phyloP scores from a whole-genome alignment of 92 coral and sea anemone species.

The Parazoanthus darwini region DNA sequence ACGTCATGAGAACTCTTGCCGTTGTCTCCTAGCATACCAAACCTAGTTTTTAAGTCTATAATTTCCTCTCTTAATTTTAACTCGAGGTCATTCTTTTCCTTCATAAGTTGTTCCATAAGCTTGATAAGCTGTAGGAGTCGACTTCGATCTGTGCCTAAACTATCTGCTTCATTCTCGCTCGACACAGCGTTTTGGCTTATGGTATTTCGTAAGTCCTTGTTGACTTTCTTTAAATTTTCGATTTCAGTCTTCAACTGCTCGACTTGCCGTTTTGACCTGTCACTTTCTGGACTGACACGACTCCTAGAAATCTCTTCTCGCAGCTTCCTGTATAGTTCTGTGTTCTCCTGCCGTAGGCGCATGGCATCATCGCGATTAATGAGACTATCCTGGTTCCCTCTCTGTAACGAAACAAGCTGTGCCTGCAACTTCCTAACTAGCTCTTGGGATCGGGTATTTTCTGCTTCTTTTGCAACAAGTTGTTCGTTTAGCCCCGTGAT shows the following conservation, averaged over 20 bases:
- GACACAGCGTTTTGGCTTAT: slow-evolving; percentile 41
- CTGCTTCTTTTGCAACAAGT: slow-evolving; percentile 55
- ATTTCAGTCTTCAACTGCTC: slow-evolving; percentile 67
- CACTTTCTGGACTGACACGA: slow-evolving; percentile 38
- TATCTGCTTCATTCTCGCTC: slow-evolving; percentile 46
- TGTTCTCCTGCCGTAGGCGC: slow-evolving; percentile 69
- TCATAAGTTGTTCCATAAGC: slow-evolving; percentile 87
- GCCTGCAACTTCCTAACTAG: slow-evolving; percentile 52
- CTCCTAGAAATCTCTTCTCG: slow-evolving; percentile 60
- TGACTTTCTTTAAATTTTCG: slow-evolving; percentile 67
- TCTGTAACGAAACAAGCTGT: slow-evolving; percentile 47
- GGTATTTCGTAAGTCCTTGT: slow-evolving; percentile 57
- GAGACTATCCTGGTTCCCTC: slow-evolving; percentile 39
- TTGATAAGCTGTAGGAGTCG: slow-evolving; percentile 75
- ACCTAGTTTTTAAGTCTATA: slow-evolving; percentile 72
- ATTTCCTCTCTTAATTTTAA: slow-evolving; percentile 80
- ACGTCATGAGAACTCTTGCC: slow-evolving; percentile 49
- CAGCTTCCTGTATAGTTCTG: slow-evolving; percentile 69
- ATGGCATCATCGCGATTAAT: slow-evolving; percentile 42
- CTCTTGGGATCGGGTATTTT: slow-evolving; percentile 57
- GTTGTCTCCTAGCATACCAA: slow-evolving; percentile 61
- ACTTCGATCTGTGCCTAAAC: slow-evolving; percentile 47
- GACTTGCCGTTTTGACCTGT: slow-evolving; percentile 38
- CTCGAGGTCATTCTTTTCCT: slow-evolving; percentile 75
- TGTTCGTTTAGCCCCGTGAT: slow-evolving; percentile 59